Conservation (phyloP, 1,140 invertebrate species). For the Bombus waltoni region DNA sequence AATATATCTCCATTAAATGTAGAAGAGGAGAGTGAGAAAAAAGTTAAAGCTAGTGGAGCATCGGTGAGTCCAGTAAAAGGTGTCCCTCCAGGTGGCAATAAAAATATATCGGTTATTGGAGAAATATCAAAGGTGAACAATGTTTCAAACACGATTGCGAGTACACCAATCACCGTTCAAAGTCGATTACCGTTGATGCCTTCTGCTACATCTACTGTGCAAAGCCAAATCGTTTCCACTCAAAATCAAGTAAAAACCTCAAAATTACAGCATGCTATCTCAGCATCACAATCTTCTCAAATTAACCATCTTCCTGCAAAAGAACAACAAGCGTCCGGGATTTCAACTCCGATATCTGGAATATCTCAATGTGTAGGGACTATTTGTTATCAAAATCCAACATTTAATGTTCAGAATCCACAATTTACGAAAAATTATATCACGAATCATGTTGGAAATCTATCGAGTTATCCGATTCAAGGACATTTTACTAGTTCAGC, state of each 20-base stretch:
- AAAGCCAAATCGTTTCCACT: conserved; percentile 22
- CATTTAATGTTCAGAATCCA: conserved; percentile 74
- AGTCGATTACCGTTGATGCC: conserved; percentile 62
- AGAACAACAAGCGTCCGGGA: conserved; percentile 52
- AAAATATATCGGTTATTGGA: conserved; percentile 9
- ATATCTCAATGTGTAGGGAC: conserved; percentile 56
- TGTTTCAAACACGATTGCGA: not conserved
- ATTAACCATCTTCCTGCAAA: conserved; percentile 45
- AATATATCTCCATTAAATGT: conserved; percentile 73
- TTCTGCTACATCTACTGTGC: conserved; percentile 28
- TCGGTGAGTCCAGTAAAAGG: conserved; percentile 10
- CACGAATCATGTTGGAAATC: conserved; percentile 52
- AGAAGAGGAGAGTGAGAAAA: conserved; percentile 67
- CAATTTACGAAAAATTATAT: conserved; percentile 75
- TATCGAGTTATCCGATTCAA: conserved; percentile 61
- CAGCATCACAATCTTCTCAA: conserved; percentile 20
- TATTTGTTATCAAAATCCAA: conserved; percentile 67
- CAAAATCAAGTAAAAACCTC: conserved; percentile 51
- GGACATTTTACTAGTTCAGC: conserved; percentile 51
- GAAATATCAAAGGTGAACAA: conserved; percentile 47
- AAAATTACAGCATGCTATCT: conserved; percentile 47
- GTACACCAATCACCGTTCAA: conserved; percentile 31
- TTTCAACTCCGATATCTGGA: conserved; percentile 23
- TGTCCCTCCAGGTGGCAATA: conserved; percentile 11
- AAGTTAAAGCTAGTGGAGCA: not conserved